phyloP scores from a whole-genome alignment of 1,140 invertebrate genomes.

The Zaprionus kolodkinae region DNA sequence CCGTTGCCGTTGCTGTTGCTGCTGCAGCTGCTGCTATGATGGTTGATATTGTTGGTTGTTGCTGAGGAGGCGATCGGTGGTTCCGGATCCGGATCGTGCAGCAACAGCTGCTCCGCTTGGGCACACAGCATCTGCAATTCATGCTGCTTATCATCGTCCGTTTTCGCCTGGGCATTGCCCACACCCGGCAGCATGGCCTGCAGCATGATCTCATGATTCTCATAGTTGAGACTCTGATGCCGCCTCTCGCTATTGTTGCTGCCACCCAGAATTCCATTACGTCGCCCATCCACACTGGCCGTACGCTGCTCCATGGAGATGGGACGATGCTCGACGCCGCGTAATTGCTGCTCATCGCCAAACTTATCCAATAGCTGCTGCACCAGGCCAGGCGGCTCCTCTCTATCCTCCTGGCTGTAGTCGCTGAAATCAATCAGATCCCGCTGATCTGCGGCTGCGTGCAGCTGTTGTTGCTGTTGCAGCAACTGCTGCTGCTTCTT shows the following conservation, averaged over 20 bases:
- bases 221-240: conserved; percentile 81
- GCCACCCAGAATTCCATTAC: conserved; percentile 78
- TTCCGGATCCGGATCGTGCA: conserved; percentile 33
- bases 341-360: conserved; percentile 43
- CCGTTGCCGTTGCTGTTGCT: not conserved
- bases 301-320: conserved; percentile 75
- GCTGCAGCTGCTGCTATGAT: too few relatives aligned
- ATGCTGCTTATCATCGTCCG: conserved; percentile 73
- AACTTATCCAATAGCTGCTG: conserved; percentile 64
- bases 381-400: conserved; percentile 48
- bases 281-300: conserved; percentile 69
- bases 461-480: conserved; percentile 19
- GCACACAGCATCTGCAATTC: conserved; percentile 58
- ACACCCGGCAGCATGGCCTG: conserved; percentile 35
- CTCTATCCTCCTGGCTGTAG: conserved; percentile 68
- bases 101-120: conserved; percentile 63
- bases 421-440: conserved; percentile 82
- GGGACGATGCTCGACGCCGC: conserved; percentile 71
- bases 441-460: conserved; percentile 28
- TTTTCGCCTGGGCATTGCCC: conserved; percentile 45
- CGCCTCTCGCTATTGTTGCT: conserved; percentile 49
- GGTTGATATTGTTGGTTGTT: not conserved
- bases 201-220: conserved; percentile 82
- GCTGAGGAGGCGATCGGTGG: not conserved
- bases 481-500: conserved; percentile 63